phyloP scores from a whole-genome alignment of 2,113 vertebrate species.

The Halichoerus grypus region DNA sequence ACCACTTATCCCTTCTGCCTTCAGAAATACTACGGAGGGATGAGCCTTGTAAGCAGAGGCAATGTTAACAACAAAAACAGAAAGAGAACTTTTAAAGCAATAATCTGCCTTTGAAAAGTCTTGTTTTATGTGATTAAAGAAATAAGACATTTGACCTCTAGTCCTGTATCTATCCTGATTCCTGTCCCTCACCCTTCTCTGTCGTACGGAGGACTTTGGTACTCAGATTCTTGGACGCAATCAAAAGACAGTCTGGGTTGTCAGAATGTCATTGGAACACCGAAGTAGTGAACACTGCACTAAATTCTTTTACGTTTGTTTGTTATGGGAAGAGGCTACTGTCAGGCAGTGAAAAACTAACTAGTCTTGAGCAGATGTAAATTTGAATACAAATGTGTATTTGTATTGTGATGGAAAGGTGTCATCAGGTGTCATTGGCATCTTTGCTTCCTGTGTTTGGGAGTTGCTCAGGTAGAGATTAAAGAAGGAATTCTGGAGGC shows the following conservation, averaged over 20 bases:
- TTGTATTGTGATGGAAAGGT: neutral
- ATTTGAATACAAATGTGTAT: neutral
- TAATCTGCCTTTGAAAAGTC: neutral
- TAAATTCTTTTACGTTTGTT: neutral
- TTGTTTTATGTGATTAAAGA: neutral
- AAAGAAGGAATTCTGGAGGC: neutral
- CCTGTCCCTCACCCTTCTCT: neutral
- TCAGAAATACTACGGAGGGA: neutral
- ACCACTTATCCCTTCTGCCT: neutral
- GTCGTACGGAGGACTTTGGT: neutral
- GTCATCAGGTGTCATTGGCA: too few species aligned
- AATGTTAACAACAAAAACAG: neutral
- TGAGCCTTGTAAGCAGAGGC: neutral
- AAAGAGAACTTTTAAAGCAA: neutral
- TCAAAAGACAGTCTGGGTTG: neutral
- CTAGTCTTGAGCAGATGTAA: neutral
- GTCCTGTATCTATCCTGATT: neutral
- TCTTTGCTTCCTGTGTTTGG: neutral
- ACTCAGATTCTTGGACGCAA: neutral
- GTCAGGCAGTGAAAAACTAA: neutral
- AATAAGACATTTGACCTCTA: neutral
- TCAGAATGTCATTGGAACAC: neutral
- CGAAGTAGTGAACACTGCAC: neutral
- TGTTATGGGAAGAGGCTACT: neutral
- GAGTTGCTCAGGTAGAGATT: neutral